Evolutionary conservation across 2,888 invertebrate species (phyloP).

Genomic region (Augiades crinisus): DNA sequence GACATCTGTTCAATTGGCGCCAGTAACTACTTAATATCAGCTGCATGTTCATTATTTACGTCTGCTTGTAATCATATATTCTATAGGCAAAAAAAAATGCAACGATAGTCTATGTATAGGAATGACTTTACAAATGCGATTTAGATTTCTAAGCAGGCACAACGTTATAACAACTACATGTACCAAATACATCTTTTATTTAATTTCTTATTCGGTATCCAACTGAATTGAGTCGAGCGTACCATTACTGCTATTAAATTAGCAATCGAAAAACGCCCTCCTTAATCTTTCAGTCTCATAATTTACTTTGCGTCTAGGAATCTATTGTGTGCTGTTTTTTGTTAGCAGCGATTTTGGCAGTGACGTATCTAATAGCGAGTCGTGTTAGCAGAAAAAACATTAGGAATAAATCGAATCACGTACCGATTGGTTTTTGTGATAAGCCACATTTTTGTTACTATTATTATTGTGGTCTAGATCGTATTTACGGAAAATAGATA

Average conservation of each 20-base stretch:
- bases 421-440: constrained; percentile 61
- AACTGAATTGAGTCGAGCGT: background rate
- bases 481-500: constrained; percentile 27
- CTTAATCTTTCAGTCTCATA: constrained; percentile 32
- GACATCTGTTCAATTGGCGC: no score
- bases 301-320: constrained; percentile 54
- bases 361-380: constrained; percentile 48
- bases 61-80: no score
- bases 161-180: no score
- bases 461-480: constrained; percentile 32
- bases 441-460: constrained; percentile 46
- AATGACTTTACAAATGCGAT: no score
- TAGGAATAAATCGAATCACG: constrained; percentile 71
- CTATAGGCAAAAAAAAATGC: no score
- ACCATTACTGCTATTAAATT: background rate
- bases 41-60: no score
- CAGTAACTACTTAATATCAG: no score
- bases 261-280: background rate
- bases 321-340: constrained; percentile 58
- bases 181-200: no score
- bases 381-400: constrained; percentile 47
- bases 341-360: constrained; percentile 44
- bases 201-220: no score
- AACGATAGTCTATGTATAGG: no score
- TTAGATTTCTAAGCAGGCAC: no score